Base-by-base conservation (phyloP, 2,113 vertebrate species). In the Sylvietta virens region DNA sequence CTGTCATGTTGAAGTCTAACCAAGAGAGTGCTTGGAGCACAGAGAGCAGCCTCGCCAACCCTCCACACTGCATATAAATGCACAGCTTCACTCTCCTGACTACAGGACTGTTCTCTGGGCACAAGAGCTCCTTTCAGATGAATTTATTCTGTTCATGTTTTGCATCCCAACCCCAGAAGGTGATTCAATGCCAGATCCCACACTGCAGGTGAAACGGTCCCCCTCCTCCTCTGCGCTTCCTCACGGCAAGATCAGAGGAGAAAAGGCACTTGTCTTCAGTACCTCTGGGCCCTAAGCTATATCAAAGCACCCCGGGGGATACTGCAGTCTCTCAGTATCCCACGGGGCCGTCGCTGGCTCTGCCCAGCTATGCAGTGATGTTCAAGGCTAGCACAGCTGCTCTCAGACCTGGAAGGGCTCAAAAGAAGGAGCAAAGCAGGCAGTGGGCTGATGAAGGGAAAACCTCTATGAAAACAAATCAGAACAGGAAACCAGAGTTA, bases 21-120 rank as follows among this genome's bases (percentile, higher is more conserved):
- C 93, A 96, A 96, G 56, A 56, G 76, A 95, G 60, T 0, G 45
- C 77, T 89, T 66, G 35, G 85, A 95, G 87, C 95, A 88, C 9
- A 1, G 87, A 85, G 93, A 94, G 92, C 92, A 95, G 90, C 90
- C 77, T 97, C 88, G 94, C 94, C 95, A 97, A 67, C 82, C 85
- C 71, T 92, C 93, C 93, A 97, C 95, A 83, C 95, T 97, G 94
- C 94, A 97, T 97, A 95, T 96, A 94, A 96, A 95, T 96, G 94
- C 82, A 93, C 82, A 95, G 87, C 64, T 94, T 96, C 88, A 8
- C 88, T 96, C 40, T 79, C 83, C 80, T 90, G 88, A 53, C 76
- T 96, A 10, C n/a, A 64, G 92, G 79, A 61, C 93, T 92, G 91
- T 91, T 91, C 73, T 89, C 91, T 95, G 85, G 81, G 94, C 85